Evolutionary conservation across 2,888 invertebrate species (phyloP).

Genomic region (Pimpla rufipes): DNA sequence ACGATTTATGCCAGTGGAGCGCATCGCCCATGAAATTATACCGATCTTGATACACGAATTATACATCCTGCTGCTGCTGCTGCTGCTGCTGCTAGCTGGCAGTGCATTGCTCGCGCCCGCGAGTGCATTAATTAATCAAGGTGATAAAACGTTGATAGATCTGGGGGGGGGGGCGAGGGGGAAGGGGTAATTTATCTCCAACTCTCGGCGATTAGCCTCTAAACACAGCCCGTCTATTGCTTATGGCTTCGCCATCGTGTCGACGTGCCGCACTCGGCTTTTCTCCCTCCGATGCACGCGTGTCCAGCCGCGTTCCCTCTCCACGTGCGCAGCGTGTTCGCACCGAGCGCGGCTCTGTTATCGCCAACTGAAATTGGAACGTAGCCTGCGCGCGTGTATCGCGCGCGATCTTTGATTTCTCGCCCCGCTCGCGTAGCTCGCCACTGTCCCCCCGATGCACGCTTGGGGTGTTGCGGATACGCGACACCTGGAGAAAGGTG

Average conservation of each 20-base stretch:
- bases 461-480: background rate
- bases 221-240: conserved; percentile 13
- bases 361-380: conserved; percentile 62
- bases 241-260: conserved; percentile 37
- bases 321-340: conserved; percentile 6
- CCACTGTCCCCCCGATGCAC: conserved; percentile 17
- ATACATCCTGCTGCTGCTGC: conserved; percentile 61
- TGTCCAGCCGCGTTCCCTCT: conserved; percentile 33
- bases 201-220: conserved; percentile 54
- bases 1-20: conserved; percentile 68
- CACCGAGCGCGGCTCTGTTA: conserved; percentile 30
- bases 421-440: conserved; percentile 36
- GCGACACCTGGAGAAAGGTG: conserved; percentile 58
- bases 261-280: conserved; percentile 54
- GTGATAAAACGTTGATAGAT: conserved; percentile 69
- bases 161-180: conserved; percentile 20
- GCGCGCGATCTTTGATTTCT: conserved; percentile 63
- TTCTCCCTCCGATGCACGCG: conserved; percentile 53
- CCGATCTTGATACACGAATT: conserved; percentile 68
- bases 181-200: conserved; percentile 60
- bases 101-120: conserved; percentile 54
- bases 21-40: conserved; percentile 69
- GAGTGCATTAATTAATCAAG: conserved; percentile 67
- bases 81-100: conserved; percentile 55
- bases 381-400: conserved; percentile 59